Base-by-base conservation (phyloP, 2,888 invertebrate genomes). In the Oscheius onirici region DNA sequence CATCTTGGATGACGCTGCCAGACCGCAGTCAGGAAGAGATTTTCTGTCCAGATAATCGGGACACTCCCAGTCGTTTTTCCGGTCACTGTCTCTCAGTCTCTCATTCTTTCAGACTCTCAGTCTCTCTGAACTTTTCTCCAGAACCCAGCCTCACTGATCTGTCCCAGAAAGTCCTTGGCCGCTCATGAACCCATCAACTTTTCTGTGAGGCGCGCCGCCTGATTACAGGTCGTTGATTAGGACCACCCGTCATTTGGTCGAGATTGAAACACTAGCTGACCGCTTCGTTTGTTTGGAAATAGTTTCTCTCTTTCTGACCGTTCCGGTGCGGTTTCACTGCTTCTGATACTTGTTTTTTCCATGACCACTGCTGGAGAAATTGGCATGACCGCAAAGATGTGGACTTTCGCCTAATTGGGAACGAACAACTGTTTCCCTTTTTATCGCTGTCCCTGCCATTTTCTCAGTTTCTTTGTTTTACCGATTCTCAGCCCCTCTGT, bases 141-240 rank as follows among this genome's bases (percentile, higher is more conserved):
- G 3, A 0, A 6, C 34, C 8, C 34, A 6, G 34, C 8, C 34
- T 34, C 34, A 6, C 34, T 34, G 34, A 34, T 8, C 34, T 34
- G 34, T 34, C 34, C 40, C 41, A 43, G n/a, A 40, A 24, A 52
- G 46, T 66, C 67, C 67, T 67, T 67, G 67, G 67, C 67, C 67
- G 40, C 49, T 55, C 54, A 54, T 67, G 55, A 67, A 67, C 67
- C 55, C 54, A 67, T 67, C 67, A 67, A 67, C 49, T 43, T n/a
- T 55, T 43, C 11, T 57, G 57, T 28, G 26, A 57, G 26, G 26
- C 57, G 24, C 20, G 57, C 57, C 60, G 43, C 60, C 44, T 22
- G n/a, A 17, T 20, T 17, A n/a, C 46, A 46, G 46, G 55, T n/a
- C 55, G n/a, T 15, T 55, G 55, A 55, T 55, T 55, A 55, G 55